Percentiles rank a stretch among this genome's conserved stretches.
Evolutionary conservation across 2,797 vertebrate species (phyloP).

Genomic region (Sebastes itinus): DNA sequence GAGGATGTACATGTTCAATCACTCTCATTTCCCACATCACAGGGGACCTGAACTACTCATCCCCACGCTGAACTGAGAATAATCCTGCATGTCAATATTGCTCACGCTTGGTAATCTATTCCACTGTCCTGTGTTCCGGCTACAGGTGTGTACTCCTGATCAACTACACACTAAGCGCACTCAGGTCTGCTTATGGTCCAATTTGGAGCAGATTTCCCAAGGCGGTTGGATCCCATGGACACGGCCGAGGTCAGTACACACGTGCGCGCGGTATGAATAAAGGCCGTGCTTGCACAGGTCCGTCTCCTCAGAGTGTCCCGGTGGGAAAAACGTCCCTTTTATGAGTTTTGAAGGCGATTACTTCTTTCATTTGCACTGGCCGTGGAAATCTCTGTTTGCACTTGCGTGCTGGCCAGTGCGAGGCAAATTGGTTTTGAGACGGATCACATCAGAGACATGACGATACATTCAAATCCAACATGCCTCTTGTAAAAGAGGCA

Average conservation of each 20-base stretch:
- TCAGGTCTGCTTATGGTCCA: slow-evolving; percentile 73
- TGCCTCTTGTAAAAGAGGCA: not conserved
- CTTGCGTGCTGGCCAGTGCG: slow-evolving; percentile 35
- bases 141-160: slow-evolving; percentile 43
- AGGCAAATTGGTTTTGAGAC: slow-evolving; percentile 69
- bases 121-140: not conserved
- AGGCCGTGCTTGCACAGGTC: slow-evolving; percentile 8
- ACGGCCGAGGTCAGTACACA: slow-evolving; percentile 39
- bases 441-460: slow-evolving; percentile 61
- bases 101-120: slow-evolving; percentile 29
- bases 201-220: slow-evolving; percentile 76
- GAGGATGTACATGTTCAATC: slow-evolving; percentile 17
- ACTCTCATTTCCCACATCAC: slow-evolving; percentile 42
- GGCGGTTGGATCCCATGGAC: slow-evolving; percentile 33
- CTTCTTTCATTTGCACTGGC: slow-evolving; percentile 65
- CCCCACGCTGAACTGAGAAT: slow-evolving; percentile 30
- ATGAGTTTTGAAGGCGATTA: slow-evolving; percentile 71
- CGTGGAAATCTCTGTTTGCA: slow-evolving; percentile 65
- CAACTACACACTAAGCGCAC: slow-evolving; percentile 67
- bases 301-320: not conserved
- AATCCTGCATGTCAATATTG: slow-evolving; percentile 48
- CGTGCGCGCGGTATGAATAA: slow-evolving; percentile 35
- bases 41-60: slow-evolving; percentile 47
- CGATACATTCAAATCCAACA: slow-evolving; percentile 63
- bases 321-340: slow-evolving; percentile 39